Percentiles rank a stretch among this genome's conserved stretches.
Conservation (phyloP, 2,888 invertebrate species). For the Dioctria linearis region DNA sequence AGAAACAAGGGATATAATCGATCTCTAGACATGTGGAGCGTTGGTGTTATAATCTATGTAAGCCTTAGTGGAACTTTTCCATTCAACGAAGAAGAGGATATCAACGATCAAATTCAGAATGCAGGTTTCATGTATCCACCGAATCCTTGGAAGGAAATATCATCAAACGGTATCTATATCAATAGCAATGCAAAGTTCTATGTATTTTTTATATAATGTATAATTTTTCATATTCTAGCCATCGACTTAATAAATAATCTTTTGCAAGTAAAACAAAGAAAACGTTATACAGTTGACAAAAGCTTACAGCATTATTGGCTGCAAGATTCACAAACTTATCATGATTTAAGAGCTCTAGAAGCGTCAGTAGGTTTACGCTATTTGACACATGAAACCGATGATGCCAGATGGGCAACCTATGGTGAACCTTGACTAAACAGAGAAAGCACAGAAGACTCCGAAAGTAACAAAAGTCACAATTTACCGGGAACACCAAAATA, state of each 20-base stretch:
- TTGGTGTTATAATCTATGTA: conserved; percentile 99
- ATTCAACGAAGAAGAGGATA: conserved; percentile 99
- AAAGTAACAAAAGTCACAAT: conserved; percentile 65
- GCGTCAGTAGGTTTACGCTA: conserved; percentile 83
- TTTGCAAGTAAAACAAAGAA: conserved; percentile 96
- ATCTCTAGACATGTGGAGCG: conserved; percentile 99
- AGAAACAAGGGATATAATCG: conserved; percentile 99
- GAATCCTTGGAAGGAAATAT: conserved; percentile 97
- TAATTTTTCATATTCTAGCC: conserved; percentile 75
- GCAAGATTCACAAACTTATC: conserved; percentile 97
- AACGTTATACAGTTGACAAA: conserved; percentile 96
- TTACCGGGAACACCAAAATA: conserved; percentile 67
- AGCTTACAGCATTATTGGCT: conserved; percentile 96
- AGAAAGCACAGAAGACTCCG: conserved; percentile 61
- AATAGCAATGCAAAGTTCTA: not conserved
- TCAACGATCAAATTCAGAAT: conserved; percentile 99
- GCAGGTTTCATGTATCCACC: conserved; percentile 99
- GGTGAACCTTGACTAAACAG: conserved; percentile 72
- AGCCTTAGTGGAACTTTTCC: conserved; percentile 99
- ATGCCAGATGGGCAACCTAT: conserved; percentile 83
- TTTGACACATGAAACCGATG: conserved; percentile 93
- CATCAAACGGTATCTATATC: conserved; percentile 81
- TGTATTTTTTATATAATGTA: not conserved
- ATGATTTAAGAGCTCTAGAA: conserved; percentile 92
- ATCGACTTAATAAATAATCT: conserved; percentile 98